Base-by-base conservation (phyloP, 2,888 invertebrate genomes). In the Melinaea menophilus region DNA sequence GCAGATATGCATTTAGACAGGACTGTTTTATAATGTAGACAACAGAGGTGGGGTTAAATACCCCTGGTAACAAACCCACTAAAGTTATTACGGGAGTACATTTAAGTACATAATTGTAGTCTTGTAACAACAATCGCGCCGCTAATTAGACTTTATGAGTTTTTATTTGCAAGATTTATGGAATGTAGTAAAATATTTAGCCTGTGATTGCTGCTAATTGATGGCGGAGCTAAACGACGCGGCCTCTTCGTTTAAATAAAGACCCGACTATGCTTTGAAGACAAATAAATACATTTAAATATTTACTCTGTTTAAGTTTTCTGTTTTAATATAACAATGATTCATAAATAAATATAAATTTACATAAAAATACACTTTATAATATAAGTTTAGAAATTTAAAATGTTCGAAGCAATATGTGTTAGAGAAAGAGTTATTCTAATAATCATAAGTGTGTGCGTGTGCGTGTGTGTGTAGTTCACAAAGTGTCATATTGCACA, bases 61-160 rank as follows among this genome's bases (percentile, higher is more conserved):
- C 41, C 3, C 41, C 11, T 41, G 7, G 7, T 37, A 37, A 37
- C 2, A 2, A 22, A 22, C 11, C 7, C 7, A 9, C 41, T 41
- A 5, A 9, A 9, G 11, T 9, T 41, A 7, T 11, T 3, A 3
- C 1, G 9, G 41, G 9, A 41, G 9, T 7, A 41, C 9, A 41
- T 41, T 41, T 9, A 9, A 9, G 59, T 47, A 41, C 48, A 64
- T 68, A 64, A 69, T 68, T 64, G 66, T 60, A 64, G 60, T 55
- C 63, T 65, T 63, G 57, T 60, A 62, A 66, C 66, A 61, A 64
- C 69, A 68, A 70, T 66, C 59, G 69, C 59, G 66, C 71, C 72
- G 72, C 71, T 71, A 71, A 71, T 71, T 68, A 67, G 61, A 47
- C 56, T 58, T 65, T 61, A 41, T 62, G 59, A 63, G 59, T 68